Evolutionary conservation across 2,797 vertebrate genomes (phyloP), one percentile per base, ranked within the genome.

Genomic region (Leptoclinus maculatus): DNA sequence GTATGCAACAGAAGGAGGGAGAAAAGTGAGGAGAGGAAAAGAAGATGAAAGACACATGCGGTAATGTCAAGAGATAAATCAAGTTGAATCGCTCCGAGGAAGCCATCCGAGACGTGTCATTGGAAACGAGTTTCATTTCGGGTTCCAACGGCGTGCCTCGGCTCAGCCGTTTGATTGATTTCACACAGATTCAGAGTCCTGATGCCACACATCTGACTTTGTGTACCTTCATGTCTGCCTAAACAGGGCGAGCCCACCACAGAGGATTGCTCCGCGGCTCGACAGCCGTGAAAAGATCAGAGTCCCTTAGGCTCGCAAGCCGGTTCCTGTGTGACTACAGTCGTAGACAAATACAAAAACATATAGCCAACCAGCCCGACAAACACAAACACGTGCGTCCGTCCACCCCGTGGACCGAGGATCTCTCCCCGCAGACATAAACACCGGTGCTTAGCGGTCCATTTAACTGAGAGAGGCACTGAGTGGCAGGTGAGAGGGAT

Each of bases 401-500:
- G 2, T 60, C 54, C 2, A 12, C 27, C 17, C 45, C 45, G 43
- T 38, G 3, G 0, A n/a, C n/a, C n/a, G 32, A 67, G 58, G 54
- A 54, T 70, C 66, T 79, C 65, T 78, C 66, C 41, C 56, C 29
- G 16, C 16, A 8, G 66, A 76, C 69, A 71, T 56, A 66, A 87
- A 45, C 74, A 19, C 51, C 4, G 25, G 77, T 81, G 89, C 43
- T 91, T 88, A 85, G 85, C 66, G 74, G 77, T 62, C 82, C 74
- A 60, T 89, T 89, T 87, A 90, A 91, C 87, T 87, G 89, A 91
- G 84, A 83, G 74, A 72, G 64, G 63, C 79, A 65, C 49, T 80
- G 90, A 89, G 86, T 85, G 90, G 78, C 86, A 88, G 86, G 84
- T 87, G 83, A 66, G 74, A 54, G 77, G 76, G 82, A 85, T 79